Evolutionary conservation across 2,888 invertebrate genomes (phyloP), one percentile per base, ranked within the genome.

Genomic region (Apocheima hispidaria): DNA sequence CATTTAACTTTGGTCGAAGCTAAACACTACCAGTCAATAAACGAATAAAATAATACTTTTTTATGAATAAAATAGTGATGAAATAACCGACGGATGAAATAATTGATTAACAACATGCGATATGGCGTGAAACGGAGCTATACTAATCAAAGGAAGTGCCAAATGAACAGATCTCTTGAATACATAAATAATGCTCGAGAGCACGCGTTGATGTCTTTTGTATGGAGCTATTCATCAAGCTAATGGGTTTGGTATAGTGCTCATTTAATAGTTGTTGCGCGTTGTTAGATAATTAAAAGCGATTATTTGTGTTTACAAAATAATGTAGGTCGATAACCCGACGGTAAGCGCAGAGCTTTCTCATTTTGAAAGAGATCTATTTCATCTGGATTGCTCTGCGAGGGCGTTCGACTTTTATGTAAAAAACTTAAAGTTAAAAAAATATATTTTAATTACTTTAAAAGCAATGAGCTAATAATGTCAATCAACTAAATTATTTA

Each of bases 191-290:
- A 38, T 40, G 28, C 0, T 36, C 21, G 43, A 36, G 35, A 58
- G 16, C 35, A 23, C 52, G 60, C 60, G 60, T 60, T 53, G 60
- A 60, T 41, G 53, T 60, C 60, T 60, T 41, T 62, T 54, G 30
- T 54, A 59, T 46, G 46, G 28, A 38, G 40, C 26, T 40, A n/a
- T 35, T 49, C 40, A 40, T 20, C 18, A 6, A 18, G 30, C 10
- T 14, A 43, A 14, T 43, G 14, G 14, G 6, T 46, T 30, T 20
- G 12, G 7, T 20, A 5, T 2, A 7, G 20, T 20, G 30, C 18
- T 20, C 30, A 10, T 44, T 43, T 16, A 20, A 14, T 7, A 46
- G 46, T 30, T 18, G 18, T n/a, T 46, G 28, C 18, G 46, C 46
- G 20, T 46, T 46, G 30, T 46, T 46, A 46, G 18, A 4, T 2